These are phyloP conservation scores for Agrilus mali DNA, from an alignment of 2,888 invertebrate genomes.

Conservation along the genomic window DNA sequence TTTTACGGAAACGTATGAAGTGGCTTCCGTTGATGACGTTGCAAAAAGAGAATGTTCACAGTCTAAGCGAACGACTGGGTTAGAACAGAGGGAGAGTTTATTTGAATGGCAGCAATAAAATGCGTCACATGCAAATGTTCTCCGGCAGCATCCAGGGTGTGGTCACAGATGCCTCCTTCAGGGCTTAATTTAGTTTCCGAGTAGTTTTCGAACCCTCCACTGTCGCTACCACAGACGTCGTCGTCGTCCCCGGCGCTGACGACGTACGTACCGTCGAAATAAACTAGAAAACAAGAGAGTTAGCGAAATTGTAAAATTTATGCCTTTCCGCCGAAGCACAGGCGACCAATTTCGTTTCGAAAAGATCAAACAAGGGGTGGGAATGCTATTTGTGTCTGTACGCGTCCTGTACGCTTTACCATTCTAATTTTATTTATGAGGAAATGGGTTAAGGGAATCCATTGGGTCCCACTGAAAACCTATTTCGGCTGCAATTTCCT, in stretches of 20 bases:
- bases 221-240: constrained; percentile 24
- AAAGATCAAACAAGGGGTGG: no score
- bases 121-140: constrained; percentile 39
- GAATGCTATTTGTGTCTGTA: no score
- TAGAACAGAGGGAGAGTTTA: constrained; percentile 19
- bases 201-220: constrained; percentile 31
- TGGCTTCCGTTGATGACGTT: no score
- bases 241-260: no score
- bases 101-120: constrained; percentile 35
- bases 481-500: no score
- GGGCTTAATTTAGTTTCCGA: constrained; percentile 36
- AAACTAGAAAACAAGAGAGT: constrained; percentile 21
- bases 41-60: constrained; percentile 10
- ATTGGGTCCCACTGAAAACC: no score
- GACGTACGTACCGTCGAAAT: constrained; percentile 11
- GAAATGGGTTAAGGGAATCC: no score
- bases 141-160: constrained; percentile 33
- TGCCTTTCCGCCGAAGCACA: constrained; percentile 16
- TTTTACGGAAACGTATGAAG: no score
- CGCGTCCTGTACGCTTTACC: no score
- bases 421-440: no score
- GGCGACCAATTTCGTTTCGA: no score
- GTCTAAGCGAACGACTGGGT: constrained; percentile 14
- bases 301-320: constrained; percentile 35
- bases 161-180: constrained; percentile 37